phyloP scores from a whole-genome alignment of 2,888 invertebrate species.

The Yponomeuta malinellus region DNA sequence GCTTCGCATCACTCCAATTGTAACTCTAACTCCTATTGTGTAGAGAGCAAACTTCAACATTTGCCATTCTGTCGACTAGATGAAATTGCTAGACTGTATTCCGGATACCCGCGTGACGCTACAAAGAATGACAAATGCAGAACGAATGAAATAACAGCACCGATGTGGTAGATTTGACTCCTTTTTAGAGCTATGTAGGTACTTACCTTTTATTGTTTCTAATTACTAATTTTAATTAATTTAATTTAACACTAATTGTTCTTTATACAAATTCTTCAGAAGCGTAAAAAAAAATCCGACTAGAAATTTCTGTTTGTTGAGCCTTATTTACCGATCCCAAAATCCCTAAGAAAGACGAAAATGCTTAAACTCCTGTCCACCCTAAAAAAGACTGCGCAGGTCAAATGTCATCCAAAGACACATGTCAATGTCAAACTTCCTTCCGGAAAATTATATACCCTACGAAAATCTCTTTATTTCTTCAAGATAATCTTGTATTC shows the following conservation, averaged over 20 bases:
- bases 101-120: constrained; percentile 48
- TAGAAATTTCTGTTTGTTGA: too few species aligned
- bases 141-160: constrained; percentile 49
- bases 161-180: constrained; percentile 47
- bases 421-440: constrained; percentile 8
- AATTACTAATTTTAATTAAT: background rate
- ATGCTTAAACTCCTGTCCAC: background rate
- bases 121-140: constrained; percentile 41
- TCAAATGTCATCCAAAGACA: constrained; percentile 5
- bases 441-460: background rate
- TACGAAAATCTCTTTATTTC: background rate
- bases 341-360: background rate
- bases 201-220: background rate
- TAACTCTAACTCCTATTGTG: constrained; percentile 36
- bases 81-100: constrained; percentile 60
- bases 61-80: constrained; percentile 70
- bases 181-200: constrained; percentile 16
- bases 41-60: constrained; percentile 52
- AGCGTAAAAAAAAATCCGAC: too few species aligned
- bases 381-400: constrained; percentile 11
- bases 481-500: background rate
- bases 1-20: constrained; percentile 41
- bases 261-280: too few species aligned
- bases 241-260: background rate
- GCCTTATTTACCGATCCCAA: background rate